These are phyloP conservation scores for Chrysolina haemoptera DNA, from an alignment of 2,888 invertebrate species.

Conservation along the genomic window DNA sequence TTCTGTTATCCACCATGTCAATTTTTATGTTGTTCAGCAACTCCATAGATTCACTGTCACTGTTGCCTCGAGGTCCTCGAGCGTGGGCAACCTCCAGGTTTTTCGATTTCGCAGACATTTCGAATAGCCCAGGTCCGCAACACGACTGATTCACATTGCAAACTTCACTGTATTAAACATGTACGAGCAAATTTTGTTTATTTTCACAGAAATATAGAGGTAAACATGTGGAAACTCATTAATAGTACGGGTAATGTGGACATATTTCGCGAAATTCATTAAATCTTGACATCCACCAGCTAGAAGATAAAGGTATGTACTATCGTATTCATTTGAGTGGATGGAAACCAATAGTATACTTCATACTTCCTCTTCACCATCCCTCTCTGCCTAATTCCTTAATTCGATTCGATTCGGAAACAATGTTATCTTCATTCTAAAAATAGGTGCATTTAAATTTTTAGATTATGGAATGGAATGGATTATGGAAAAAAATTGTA, in stretches of 20 bases:
- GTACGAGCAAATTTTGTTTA: not conserved
- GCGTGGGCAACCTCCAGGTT: conserved; percentile 23
- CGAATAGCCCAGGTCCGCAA: not conserved
- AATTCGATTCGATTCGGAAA: no score
- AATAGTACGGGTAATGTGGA: not conserved
- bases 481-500: no score
- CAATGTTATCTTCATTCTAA: no score
- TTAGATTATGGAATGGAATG: no score
- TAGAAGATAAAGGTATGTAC: no score
- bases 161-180: not conserved
- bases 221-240: not conserved
- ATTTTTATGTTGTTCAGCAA: conserved; percentile 28
- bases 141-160: conserved; percentile 11
- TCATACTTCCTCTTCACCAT: no score
- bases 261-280: not conserved
- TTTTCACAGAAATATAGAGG: not conserved
- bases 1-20: not conserved
- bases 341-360: no score
- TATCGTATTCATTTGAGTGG: no score
- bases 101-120: conserved; percentile 29
- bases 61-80: conserved; percentile 43
- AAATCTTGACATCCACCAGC: no score
- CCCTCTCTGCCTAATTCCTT: no score
- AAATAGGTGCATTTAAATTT: no score
- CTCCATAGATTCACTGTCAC: conserved; percentile 53